Percentiles rank a stretch among this genome's conserved stretches.
These are phyloP conservation scores for Seriola dumerili DNA, from an alignment of 2,113 vertebrate species.

Conservation along the genomic window DNA sequence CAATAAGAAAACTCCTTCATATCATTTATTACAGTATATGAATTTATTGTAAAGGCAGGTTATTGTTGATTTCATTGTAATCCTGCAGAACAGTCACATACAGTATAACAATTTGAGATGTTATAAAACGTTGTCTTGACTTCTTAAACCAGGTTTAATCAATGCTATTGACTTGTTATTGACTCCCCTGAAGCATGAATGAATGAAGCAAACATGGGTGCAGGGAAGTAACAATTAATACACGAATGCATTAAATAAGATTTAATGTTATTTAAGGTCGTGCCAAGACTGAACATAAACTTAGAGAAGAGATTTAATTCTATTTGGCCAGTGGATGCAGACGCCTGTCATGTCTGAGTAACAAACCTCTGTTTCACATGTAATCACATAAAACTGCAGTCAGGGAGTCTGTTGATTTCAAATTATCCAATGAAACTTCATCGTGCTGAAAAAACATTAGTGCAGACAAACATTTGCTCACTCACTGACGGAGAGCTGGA, in stretches of 20 bases:
- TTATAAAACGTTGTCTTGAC: no score
- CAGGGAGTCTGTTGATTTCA: background rate
- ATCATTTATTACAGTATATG: no score
- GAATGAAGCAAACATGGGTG: background rate
- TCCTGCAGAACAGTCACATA: no score
- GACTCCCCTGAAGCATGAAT: background rate
- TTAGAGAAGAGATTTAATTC: background rate
- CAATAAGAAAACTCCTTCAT: no score
- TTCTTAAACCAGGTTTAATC: background rate
- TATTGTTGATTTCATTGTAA: no score
- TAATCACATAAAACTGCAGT: slow-evolving; percentile 31
- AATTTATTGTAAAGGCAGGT: no score
- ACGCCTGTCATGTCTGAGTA: slow-evolving; percentile 15
- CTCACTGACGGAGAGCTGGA: background rate
- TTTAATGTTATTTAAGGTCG: background rate
- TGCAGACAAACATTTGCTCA: background rate
- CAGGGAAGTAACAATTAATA: background rate
- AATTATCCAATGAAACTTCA: slow-evolving; percentile 32
- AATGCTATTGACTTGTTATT: background rate
- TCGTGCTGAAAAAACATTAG: slow-evolving; percentile 24
- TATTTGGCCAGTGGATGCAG: background rate
- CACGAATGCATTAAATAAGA: slow-evolving; percentile 8
- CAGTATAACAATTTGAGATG: no score
- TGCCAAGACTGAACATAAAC: background rate
- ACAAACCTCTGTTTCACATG: slow-evolving; percentile 43